A percentile compares a stretch with the other conserved stretches of the same genome.
Conservation (phyloP, 2,888 invertebrate species). For the Yponomeuta sedellus region DNA sequence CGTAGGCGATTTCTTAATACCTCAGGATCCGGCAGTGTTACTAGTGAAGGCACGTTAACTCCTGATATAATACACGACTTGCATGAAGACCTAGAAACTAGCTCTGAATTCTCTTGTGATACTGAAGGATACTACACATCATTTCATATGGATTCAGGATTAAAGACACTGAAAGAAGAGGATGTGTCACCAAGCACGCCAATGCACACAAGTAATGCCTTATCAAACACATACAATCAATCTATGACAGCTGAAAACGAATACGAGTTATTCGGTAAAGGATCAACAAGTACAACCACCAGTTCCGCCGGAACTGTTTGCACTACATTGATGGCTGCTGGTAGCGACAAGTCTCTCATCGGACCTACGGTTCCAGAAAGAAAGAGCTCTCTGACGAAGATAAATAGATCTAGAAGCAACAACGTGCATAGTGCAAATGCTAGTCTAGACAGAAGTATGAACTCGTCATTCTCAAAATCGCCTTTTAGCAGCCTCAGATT, state of each 20-base stretch:
- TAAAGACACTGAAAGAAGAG: slow-evolving; percentile 89
- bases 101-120: slow-evolving; percentile 95
- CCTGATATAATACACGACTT: slow-evolving; percentile 88
- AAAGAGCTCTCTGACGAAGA: slow-evolving; percentile 83
- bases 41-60: slow-evolving; percentile 89
- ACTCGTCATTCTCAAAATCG: slow-evolving; percentile 57
- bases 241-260: slow-evolving; percentile 89
- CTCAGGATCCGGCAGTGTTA: slow-evolving; percentile 88
- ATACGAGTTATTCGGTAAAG: slow-evolving; percentile 93
- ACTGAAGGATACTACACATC: slow-evolving; percentile 99
- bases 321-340: slow-evolving; percentile 85
- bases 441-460: slow-evolving; percentile 74
- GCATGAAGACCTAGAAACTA: slow-evolving; percentile 90
- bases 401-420: slow-evolving; percentile 69
- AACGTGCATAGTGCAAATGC: slow-evolving; percentile 70
- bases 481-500: slow-evolving; percentile 60
- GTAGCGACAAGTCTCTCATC: slow-evolving; percentile 78
- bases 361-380: slow-evolving; percentile 89
- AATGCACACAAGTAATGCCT: slow-evolving; percentile 81
- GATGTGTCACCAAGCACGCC: slow-evolving; percentile 80
- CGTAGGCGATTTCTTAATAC: slow-evolving; percentile 81
- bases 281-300: slow-evolving; percentile 92
- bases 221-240: slow-evolving; percentile 83
- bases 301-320: slow-evolving; percentile 94
- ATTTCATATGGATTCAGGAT: slow-evolving; percentile 96